Evolutionary conservation across 2,113 vertebrate genomes (phyloP).

Genomic region (Sprattus sprattus): DNA sequence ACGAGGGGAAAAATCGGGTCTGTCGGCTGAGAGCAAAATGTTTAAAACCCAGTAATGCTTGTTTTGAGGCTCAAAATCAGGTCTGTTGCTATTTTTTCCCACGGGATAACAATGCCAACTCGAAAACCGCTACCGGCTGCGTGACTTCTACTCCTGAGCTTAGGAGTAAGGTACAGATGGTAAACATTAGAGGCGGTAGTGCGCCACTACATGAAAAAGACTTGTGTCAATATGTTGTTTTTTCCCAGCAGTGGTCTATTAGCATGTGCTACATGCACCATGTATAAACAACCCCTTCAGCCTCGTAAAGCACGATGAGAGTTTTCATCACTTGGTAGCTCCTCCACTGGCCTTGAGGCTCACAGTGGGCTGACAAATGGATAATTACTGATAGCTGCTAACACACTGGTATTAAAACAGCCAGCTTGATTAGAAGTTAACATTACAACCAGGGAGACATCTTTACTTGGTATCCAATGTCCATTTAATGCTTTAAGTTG

Average conservation of each 20-base stretch:
- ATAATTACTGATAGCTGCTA: neutral
- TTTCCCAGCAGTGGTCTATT: slow-evolving; percentile 32
- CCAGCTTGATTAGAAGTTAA: neutral
- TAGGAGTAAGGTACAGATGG: slow-evolving; percentile 54
- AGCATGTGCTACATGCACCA: slow-evolving; percentile 26
- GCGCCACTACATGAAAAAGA: slow-evolving; percentile 50
- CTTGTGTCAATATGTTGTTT: slow-evolving; percentile 54
- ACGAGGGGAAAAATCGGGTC: neutral
- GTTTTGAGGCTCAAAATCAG: slow-evolving; percentile 22
- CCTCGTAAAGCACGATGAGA: neutral
- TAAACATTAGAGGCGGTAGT: slow-evolving; percentile 59
- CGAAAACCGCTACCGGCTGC: slow-evolving; percentile 40
- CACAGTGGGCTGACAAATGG: neutral
- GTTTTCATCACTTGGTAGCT: neutral
- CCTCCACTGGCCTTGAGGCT: neutral
- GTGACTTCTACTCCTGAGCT: slow-evolving; percentile 36
- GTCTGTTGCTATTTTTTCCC: slow-evolving; percentile 43
- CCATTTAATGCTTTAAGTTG: neutral
- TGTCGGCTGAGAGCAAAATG: neutral
- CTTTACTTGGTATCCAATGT: neutral
- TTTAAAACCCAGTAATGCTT: slow-evolving; percentile 14
- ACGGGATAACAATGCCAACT: slow-evolving; percentile 40
- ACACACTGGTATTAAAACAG: neutral
- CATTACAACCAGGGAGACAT: neutral
- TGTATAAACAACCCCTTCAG: neutral